Base-by-base conservation (phyloP, 2,797 vertebrate genomes). In the Dendrocincla tyrannina region DNA sequence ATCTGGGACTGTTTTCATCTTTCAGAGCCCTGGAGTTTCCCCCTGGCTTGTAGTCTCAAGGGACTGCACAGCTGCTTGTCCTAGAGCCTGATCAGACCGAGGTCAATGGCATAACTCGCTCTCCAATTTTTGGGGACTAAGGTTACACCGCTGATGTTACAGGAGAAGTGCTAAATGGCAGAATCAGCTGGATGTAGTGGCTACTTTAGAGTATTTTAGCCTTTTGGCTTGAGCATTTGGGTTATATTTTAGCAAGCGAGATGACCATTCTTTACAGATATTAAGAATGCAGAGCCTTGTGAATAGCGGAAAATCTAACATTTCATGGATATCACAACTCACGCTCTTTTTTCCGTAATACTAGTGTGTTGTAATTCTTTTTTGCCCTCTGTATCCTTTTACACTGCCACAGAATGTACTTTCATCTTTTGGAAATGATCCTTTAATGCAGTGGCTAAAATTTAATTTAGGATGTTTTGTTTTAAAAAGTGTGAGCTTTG, bases 291-390 rank as follows among this genome's bases (percentile, higher is more conserved):
- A 93, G 83, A 91, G 91, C 83, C 91, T 96, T 74, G 78, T 95
- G 95, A 97, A 95, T 70, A 95, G 92, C 92, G 93, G 93, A 97
- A 97, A 97, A 96, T 96, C 74, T 70, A 94, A 87, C 92, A 95
- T 97, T 96, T 96, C 95, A 97, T 96, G 96, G 96, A 70, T 97
- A 96, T 97, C 94, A 92, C 76, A 89, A 95, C 94, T 94, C 84
- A 25, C 0, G 17, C 68, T 94, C 88, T 94, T 96, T 96, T 84
- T 93, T 66, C 47, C 70, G 66, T 78, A 95, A 77, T 85, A 84
- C 72, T 28, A 89, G 84, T 74, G 75, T 85, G 77, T 46, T 93
- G 86, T 85, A 95, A 90, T 89, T 90, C 62, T 88, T 67, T 89
- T 92, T 84, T 86, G 68, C 81, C 59, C 89, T 91, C 85, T 88